A percentile compares a stretch with the other conserved stretches of the same genome.
phyloP scores from a whole-genome alignment of 2,113 vertebrate genomes.

The Neogale vison region DNA sequence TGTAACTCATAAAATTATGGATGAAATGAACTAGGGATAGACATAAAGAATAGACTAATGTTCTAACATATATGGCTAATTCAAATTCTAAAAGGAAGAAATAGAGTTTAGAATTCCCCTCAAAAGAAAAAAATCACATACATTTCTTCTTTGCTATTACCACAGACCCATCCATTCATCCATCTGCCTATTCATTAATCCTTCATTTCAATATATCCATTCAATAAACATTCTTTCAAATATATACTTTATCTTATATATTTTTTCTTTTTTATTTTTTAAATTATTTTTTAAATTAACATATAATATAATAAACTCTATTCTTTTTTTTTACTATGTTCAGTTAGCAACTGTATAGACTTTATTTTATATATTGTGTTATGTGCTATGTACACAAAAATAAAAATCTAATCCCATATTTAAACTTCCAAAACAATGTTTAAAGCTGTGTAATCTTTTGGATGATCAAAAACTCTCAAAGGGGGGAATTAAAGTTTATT shows the following conservation, averaged over 20 bases:
- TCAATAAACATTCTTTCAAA: background rate
- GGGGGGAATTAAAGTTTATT: background rate
- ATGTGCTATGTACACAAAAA: background rate
- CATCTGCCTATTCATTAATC: background rate
- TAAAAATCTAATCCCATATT: conserved; percentile 10
- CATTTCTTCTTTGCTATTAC: background rate
- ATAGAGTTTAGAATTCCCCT: background rate
- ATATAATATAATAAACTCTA: too few relatives aligned
- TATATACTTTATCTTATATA: background rate
- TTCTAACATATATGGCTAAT: background rate
- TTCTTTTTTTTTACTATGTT: too few relatives aligned
- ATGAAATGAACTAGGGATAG: background rate
- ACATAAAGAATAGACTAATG: background rate
- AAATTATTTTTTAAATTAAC: too few relatives aligned
- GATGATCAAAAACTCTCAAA: conserved; percentile 34
- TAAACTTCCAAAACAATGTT: background rate
- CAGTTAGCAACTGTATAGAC: too few relatives aligned
- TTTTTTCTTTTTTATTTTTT: background rate
- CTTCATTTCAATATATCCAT: background rate
- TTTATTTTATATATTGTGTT: background rate
- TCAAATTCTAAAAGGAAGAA: background rate
- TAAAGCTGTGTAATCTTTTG: background rate
- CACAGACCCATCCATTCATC: background rate
- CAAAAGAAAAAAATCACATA: background rate
- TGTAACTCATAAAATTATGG: background rate